Conservation (phyloP, 1,140 invertebrate genomes). For the Epicauta chinensis region DNA sequence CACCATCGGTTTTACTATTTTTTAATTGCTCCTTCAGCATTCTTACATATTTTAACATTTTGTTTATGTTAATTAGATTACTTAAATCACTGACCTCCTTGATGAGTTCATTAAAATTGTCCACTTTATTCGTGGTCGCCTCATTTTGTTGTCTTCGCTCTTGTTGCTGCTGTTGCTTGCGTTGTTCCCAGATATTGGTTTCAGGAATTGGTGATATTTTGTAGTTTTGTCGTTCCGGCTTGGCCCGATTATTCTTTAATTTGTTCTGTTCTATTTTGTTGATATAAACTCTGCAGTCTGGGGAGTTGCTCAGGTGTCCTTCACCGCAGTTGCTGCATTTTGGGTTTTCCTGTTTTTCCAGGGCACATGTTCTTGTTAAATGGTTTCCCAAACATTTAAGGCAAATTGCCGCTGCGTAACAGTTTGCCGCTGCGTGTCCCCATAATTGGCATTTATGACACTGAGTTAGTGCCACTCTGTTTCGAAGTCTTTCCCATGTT, state of each 20-base stretch:
- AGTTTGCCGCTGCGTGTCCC: conserved; percentile 3
- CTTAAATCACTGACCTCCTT: too few species aligned
- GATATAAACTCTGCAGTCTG: too few species aligned
- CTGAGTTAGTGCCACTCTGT: background rate
- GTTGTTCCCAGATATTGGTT: background rate
- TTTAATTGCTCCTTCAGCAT: too few species aligned
- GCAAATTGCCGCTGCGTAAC: background rate
- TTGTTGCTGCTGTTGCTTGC: background rate
- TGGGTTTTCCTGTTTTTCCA: background rate
- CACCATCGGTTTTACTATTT: too few species aligned
- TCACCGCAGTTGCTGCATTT: background rate
- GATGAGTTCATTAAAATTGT: too few species aligned
- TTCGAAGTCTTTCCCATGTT: background rate
- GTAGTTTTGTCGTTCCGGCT: background rate
- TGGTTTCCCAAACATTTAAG: background rate
- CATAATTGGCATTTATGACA: background rate
- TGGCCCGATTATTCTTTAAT: background rate
- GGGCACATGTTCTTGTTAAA: background rate
- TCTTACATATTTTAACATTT: too few species aligned
- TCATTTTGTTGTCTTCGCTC: too few species aligned
- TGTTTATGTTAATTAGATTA: too few species aligned
- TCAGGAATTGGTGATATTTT: background rate
- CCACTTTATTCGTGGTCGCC: too few species aligned
- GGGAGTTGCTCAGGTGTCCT: too few species aligned
- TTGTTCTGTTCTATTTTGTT: background rate